Base-by-base conservation (phyloP, 2,113 vertebrate genomes). In the Oncorhynchus mykiss region DNA sequence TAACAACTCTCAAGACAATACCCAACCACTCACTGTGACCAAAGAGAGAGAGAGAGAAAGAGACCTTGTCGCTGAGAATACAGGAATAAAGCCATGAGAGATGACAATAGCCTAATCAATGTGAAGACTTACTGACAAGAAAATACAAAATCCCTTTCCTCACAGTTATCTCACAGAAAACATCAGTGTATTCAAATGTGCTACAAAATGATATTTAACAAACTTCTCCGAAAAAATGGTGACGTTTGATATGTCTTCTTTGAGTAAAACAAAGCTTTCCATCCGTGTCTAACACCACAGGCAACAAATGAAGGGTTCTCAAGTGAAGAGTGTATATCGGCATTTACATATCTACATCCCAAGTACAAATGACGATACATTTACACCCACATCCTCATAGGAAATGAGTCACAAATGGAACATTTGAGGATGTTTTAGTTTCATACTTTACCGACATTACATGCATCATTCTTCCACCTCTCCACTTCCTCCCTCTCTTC, bases 121-220 rank as follows among this genome's bases (percentile, higher is more conserved):
- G 51, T 54, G 51, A 54, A 51, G 49, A 54, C 16, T 54, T 54
- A 54, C 51, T 54, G 51, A 54, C 51, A 54, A 54, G 16, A 54
- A 14, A 54, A 54, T 14, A 18, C 16, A 24, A 22, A 54, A 18
- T 18, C 59, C 16, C 13, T 62, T 22, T 24, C 1, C 22, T 8
- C n/a, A 11, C n/a, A 62, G n/a, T n/a, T 11, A 62, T 24, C 51
- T 54, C 16, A 89, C 83, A 68, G 65, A 86, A 45, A 85, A 85
- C 34, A 70, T 13, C 22, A 45, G 86, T 87, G 89, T 88, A 85
- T 89, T 91, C 77, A 88, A 88, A 90, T 92, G 90, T 84, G 92
- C 90, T 91, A 91, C 87, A 86, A 92, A 87, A 45, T 88, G 87
- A 90, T 91, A 92, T 94, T 92, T 92, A 93, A 92, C 91, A 94